Base-by-base conservation (phyloP, 1,140 invertebrate species). In the Tetraneura akinire region DNA sequence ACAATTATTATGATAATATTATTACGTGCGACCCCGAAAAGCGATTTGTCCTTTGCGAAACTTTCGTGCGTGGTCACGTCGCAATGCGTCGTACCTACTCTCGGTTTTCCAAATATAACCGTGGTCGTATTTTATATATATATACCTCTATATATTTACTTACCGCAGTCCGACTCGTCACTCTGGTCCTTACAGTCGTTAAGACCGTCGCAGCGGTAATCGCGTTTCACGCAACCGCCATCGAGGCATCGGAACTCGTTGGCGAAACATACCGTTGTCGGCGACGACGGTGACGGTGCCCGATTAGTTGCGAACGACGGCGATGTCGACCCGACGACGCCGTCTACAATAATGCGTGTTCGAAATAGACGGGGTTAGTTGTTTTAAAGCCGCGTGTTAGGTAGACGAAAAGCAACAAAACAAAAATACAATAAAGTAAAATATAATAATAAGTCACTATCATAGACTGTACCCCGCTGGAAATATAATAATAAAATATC, bases 121-220 rank as follows among this genome's bases (percentile, higher is more conserved):
- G n/a, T n/a, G n/a, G n/a, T n/a, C n/a, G n/a, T n/a, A n/a, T n/a
- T n/a, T n/a, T n/a, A n/a, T n/a, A n/a, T n/a, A n/a, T n/a, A n/a
- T n/a, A n/a, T n/a, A n/a, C n/a, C n/a, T n/a, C n/a, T n/a, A n/a
- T n/a, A n/a, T n/a, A n/a, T n/a, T n/a, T n/a, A n/a, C 64, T 66
- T 80, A 80, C 68, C 89, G 89, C 94, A 96, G 87, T 92, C 91
- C 86, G 93, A 85, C 86, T 95, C 94, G 85, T 95, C 93, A 85
- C 90, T 91, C 51, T 88, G 88, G 86, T 91, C 90, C 53, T 87
- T 86, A 86, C 93, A 95, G 85, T 95, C 92, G 57, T 84, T 83
- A 80, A 86, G 85, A 78, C 88, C 88, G 86, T 96, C 90, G 86
- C 94, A 96, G 81, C 87, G 87, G 84, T 87, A 88, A 82, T 84